phyloP scores from a whole-genome alignment of 2,888 invertebrate genomes.

The Nysson spinosus region DNA sequence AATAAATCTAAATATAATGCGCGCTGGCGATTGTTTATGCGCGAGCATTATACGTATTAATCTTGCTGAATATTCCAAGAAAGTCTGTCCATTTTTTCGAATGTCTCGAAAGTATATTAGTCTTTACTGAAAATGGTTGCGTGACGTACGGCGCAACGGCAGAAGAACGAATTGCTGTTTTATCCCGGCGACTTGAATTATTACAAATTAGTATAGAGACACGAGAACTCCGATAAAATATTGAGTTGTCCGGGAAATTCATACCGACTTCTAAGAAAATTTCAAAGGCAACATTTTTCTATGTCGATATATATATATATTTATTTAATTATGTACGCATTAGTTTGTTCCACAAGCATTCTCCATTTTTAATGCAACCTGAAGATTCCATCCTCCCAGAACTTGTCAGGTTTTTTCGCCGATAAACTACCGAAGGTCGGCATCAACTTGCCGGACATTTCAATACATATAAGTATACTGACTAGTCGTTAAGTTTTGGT shows the following conservation, averaged over 20 bases:
- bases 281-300: too few relatives aligned
- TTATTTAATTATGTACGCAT: too few relatives aligned
- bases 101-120: conserved; percentile 69
- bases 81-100: conserved; percentile 68
- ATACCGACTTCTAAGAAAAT: too few relatives aligned
- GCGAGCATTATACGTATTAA: conserved; percentile 53
- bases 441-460: conserved; percentile 15
- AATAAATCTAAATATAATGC: conserved; percentile 50
- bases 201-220: conserved; percentile 27
- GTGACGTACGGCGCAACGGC: conserved; percentile 49
- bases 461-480: conserved; percentile 33
- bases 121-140: conserved; percentile 54
- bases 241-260: too few relatives aligned
- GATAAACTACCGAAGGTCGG: too few relatives aligned
- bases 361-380: too few relatives aligned
- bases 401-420: too few relatives aligned
- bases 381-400: too few relatives aligned
- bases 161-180: conserved; percentile 47
- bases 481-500: conserved; percentile 54
- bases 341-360: too few relatives aligned
- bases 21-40: conserved; percentile 24
- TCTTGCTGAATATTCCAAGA: conserved; percentile 61
- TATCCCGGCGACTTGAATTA: conserved; percentile 31
- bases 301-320: too few relatives aligned
- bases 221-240: too few relatives aligned